Evolutionary conservation across 2,888 invertebrate genomes (phyloP), one percentile per base, ranked within the genome.

Genomic region (Caenorhabditis becei): DNA sequence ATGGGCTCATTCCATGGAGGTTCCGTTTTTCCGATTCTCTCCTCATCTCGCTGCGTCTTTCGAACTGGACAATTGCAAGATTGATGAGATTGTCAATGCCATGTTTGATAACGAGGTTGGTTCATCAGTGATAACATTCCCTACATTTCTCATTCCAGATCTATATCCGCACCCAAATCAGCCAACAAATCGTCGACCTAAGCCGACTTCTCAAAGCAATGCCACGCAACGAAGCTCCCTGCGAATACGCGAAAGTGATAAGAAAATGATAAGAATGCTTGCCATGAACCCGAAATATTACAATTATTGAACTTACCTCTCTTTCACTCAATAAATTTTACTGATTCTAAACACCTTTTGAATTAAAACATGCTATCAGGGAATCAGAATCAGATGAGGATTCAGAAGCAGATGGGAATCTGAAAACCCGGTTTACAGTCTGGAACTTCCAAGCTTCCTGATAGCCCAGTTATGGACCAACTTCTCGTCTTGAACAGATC

Each of bases 21-120:
- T 95, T 37, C 96, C 96, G 0, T 97, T 95, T 93, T 93, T 92
- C 88, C 91, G 94, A 16, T 95, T 96, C 90, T 95, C 94, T 89
- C 97, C 98, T 0, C 95, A 95, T 89, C 93, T 98, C 90, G 94
- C 95, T 0, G 94, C 94, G 84, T 96, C 97, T 89, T 93, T 97
- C 56, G 94, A 94, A 0, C 95, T 99, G 94, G 97, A 99, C 92
- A 96, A 96, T 91, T 95, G 94, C 75, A 94, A 94, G 35, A 54
- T 80, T 5, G 81, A 83, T n/a, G 72, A 56, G 26, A 69, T 83
- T 20, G 62, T 74, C 28, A 80, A 83, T 54, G 70, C 72, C 5
- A 70, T 79, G 77, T 85, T 85, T 41, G 84, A 83, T 23, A 81
- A 63, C 26, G 79, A 81, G 62, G 82, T 82, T n/a, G n/a, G n/a